Evolutionary conservation across 2,797 vertebrate genomes (phyloP), one percentile per base, ranked within the genome.

Genomic region (Chelon auratus): DNA sequence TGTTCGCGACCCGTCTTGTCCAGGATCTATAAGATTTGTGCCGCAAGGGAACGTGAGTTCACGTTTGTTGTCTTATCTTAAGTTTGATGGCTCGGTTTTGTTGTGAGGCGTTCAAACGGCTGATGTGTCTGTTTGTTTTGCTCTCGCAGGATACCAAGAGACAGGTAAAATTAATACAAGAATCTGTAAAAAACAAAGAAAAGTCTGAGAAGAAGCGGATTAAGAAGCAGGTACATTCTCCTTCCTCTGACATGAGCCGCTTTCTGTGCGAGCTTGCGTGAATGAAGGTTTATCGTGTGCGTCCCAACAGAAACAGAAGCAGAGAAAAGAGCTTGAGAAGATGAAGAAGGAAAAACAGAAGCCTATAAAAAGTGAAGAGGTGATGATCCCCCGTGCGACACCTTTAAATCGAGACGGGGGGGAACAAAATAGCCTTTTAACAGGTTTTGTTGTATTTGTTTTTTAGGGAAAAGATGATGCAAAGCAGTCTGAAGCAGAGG

Each of bases 121-220:
- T 36, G 40, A 62, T 9, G 57, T 20, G 18, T 12, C 2, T 62
- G 0, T 63, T 12, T 54, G 17, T 58, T 64, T 43, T 62, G 2
- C 9, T 57, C 2, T 47, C 33, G 4, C 14, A 93, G 92, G 73
- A 81, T 72, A 53, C 55, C 40, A 81, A 89, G 66, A 81, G 62
- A 55, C 83, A 5, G 55, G 65, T 20, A 15, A 68, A 40, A 62
- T 75, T 84, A 80, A 66, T 89, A 74, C 57, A 83, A 72, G 86
- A 89, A 45, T 13, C 50, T 0, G 76, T 77, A 45, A 87, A 77
- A 78, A 42, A 10, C 12, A 83, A 82, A 75, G 82, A 79, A 42
- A 93, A 87, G n/a, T 54, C 87, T 53, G 73, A 88, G 26, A 93
- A 82, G 70, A 93, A 93, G 65, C 83, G 84, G 0, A 52, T 90